Percentiles rank a stretch among this genome's conserved stretches.
These are phyloP conservation scores for Etheostoma spectabile DNA, from an alignment of 2,113 vertebrate species.

Conservation along the genomic window DNA sequence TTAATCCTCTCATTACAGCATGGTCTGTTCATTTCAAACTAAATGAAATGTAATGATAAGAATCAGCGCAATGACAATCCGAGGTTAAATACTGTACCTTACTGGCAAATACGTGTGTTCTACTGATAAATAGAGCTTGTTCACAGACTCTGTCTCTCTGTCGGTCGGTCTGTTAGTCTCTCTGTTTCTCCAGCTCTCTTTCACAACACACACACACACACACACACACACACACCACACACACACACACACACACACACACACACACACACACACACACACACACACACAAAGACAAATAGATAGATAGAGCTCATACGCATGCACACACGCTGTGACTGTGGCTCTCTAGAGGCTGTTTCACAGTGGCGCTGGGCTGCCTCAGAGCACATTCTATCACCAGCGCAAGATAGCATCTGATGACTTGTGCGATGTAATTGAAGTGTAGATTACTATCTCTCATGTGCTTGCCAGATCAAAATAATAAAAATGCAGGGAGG, in stretches of 20 bases:
- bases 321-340: constrained; percentile 59
- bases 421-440: constrained; percentile 83
- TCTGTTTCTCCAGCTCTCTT: constrained; percentile 55
- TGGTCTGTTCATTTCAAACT: constrained; percentile 59
- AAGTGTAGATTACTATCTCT: constrained; percentile 85
- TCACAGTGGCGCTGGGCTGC: constrained; percentile 78
- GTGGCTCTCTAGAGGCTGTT: constrained; percentile 77
- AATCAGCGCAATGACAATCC: constrained; percentile 78
- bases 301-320: constrained; percentile 59
- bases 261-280: constrained; percentile 56
- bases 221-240: no score
- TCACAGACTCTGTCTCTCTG: constrained; percentile 57
- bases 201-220: constrained; percentile 17
- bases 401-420: constrained; percentile 81
- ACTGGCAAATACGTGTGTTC: constrained; percentile 73
- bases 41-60: constrained; percentile 75
- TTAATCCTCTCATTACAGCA: constrained; percentile 54
- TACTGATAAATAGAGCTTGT: constrained; percentile 73
- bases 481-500: constrained; percentile 78
- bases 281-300: constrained; percentile 46
- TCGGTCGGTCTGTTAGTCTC: constrained; percentile 59
- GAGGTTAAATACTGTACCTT: constrained; percentile 80
- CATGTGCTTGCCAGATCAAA: constrained; percentile 82
- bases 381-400: constrained; percentile 81
- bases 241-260: constrained; percentile 33